These are phyloP conservation scores for Chlamydotis undulata DNA, from an alignment of 2,113 vertebrate species.

Conservation along the genomic window DNA sequence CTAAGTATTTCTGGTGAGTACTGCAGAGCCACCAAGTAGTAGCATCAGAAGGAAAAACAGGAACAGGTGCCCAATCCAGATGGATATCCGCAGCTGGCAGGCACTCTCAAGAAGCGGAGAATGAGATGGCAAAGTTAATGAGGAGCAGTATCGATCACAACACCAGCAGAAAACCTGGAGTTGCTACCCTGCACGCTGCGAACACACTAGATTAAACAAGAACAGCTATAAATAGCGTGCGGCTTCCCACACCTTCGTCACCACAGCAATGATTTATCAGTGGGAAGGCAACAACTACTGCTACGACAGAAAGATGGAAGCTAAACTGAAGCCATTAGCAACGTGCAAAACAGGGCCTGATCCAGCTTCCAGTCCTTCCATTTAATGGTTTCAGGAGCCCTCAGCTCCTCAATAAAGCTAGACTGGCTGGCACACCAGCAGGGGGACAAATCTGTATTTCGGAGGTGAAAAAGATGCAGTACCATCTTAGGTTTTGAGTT, in stretches of 20 bases:
- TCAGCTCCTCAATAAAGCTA: fast-evolving
- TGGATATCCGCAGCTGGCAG: conserved; percentile 63
- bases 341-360: not conserved
- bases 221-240: not conserved
- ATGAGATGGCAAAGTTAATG: conserved; percentile 73
- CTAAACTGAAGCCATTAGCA: not conserved
- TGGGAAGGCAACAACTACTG: not conserved
- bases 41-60: not conserved
- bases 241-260: not conserved
- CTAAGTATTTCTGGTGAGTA: not conserved
- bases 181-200: not conserved
- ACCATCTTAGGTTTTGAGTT: not conserved
- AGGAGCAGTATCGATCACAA: conserved; percentile 73
- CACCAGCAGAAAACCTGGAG: conserved; percentile 37
- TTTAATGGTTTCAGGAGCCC: not conserved
- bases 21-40: not conserved
- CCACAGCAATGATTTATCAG: not conserved
- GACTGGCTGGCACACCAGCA: not conserved
- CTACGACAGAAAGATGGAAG: not conserved
- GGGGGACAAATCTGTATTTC: not conserved
- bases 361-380: not conserved
- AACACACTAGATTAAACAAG: not conserved
- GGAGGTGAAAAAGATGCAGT: not conserved
- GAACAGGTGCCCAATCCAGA: conserved; percentile 68
- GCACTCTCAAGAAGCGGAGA: conserved; percentile 53